Evolutionary conservation across 30 jellyfish, hydroid and myxozoan species (phyloP), one percentile per base, ranked within the genome.

Genomic region (Aurelia sp.): DNA sequence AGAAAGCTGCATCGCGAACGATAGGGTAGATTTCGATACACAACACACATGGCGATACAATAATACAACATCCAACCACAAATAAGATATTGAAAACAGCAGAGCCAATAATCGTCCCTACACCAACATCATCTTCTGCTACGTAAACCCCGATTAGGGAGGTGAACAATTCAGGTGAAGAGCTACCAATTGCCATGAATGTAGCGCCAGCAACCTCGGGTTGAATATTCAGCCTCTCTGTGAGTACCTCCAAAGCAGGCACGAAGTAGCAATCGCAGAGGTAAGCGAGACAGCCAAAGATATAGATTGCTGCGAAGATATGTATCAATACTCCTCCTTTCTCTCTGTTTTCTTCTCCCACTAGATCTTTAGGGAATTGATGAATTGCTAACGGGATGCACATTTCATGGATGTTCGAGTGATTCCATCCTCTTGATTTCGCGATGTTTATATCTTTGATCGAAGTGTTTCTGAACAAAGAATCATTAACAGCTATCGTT

Each of bases 191-290:
- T n/a, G 99, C 99, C 99, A 95, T 95, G 57, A 95, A 82, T 12
- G 99, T 91, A 15, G 99, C 99, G 16, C 99, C 99, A 16, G 99
- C 99, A 7, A 95, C 97, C 23, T 95, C 99, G 3, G 99, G 85
- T 52, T 89, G 93, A 18, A 95, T 63, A 30, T 90, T 86, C 58
- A 95, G 74, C 47, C 85, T 60, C 55, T 84, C 93, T 12, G 97
- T 74, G 35, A 95, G 75, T 3, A 85, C 96, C 64, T 95, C 99
- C 72, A 95, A 76, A 10, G 99, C 92, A 10, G 99, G 95, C 21
- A 95, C 97, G 71, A 95, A 95, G 44, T 95, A 95, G 13, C 86
- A 59, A 64, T 95, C 99, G 69, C 99, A 95, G 13, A 95, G 69
- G 79, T 84, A 77, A 12, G 99, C 99, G 19, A 95, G 71, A 71